Conservation (phyloP, 2,888 invertebrate genomes). For the Phorcus lineatus region DNA sequence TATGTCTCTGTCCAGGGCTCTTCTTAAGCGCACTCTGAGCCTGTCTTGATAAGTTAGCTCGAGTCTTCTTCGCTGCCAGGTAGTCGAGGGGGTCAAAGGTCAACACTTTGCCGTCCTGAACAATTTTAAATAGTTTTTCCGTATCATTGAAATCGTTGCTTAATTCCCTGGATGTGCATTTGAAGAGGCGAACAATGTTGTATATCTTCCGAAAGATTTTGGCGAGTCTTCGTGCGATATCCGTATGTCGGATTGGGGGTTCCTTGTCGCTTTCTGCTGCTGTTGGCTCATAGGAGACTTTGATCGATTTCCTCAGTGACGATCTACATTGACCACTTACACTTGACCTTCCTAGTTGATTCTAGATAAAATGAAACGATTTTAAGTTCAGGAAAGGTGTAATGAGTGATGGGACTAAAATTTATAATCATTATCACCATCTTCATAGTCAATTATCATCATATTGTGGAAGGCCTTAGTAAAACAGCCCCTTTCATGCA, state of each 20-base stretch:
- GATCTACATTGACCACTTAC: neutral
- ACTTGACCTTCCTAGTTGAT: neutral
- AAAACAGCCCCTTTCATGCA: too few species aligned
- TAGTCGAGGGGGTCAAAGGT: conserved; percentile 52
- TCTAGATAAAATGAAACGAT: neutral
- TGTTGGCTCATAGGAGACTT: neutral
- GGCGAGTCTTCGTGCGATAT: neutral
- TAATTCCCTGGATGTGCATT: neutral
- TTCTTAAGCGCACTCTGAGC: conserved; percentile 48
- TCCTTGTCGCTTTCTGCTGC: neutral
- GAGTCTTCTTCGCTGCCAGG: conserved; percentile 45
- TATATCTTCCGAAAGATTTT: neutral
- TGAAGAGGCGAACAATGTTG: neutral
- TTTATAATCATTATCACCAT: too few species aligned
- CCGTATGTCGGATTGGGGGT: too few species aligned
- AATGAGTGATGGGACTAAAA: too few species aligned
- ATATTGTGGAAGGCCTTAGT: too few species aligned
- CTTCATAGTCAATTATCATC: too few species aligned
- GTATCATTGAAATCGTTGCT: neutral
- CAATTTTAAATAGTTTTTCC: neutral
- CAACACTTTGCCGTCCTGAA: conserved; percentile 40
- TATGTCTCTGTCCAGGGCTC: conserved; percentile 44
- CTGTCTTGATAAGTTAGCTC: conserved; percentile 45
- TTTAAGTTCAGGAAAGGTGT: too few species aligned
- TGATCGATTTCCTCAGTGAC: neutral